Percentiles rank a stretch among this genome's conserved stretches.
phyloP scores from a whole-genome alignment of 2,113 vertebrate species.

The Antechinus flavipes region DNA sequence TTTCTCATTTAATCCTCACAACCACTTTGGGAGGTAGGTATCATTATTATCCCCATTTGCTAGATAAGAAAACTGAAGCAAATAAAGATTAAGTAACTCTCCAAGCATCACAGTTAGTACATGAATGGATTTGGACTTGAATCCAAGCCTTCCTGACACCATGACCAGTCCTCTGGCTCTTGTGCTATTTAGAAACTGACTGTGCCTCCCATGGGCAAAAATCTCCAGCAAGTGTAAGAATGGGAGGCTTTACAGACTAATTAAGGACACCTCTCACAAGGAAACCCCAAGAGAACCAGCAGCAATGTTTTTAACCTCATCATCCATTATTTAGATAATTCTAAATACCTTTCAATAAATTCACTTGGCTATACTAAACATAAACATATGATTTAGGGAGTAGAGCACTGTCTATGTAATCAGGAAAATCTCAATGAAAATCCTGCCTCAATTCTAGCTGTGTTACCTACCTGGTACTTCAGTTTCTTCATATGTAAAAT shows the following conservation, averaged over 20 bases:
- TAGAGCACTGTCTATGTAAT: neutral
- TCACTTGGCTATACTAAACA: neutral
- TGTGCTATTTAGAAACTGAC: neutral
- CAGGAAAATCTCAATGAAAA: neutral
- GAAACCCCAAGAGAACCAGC: neutral
- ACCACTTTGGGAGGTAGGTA: neutral
- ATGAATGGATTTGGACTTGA: neutral
- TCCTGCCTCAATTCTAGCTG: neutral
- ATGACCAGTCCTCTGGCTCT: neutral
- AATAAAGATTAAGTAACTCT: neutral
- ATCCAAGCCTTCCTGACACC: neutral
- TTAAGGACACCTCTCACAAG: neutral
- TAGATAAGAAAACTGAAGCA: neutral
- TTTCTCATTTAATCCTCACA: neutral
- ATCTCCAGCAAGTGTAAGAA: neutral
- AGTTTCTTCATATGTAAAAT: no score
- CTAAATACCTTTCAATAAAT: neutral
- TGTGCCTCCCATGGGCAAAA: neutral
- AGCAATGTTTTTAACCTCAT: neutral
- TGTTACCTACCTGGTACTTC: no score
- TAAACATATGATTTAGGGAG: neutral
- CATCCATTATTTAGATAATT: neutral
- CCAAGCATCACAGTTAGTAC: neutral
- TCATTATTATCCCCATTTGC: neutral
- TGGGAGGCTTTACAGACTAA: neutral